Percentiles rank a stretch among this genome's conserved stretches.
Conservation (phyloP, 2,888 invertebrate species). For the Drosophila neoperkinsi region DNA sequence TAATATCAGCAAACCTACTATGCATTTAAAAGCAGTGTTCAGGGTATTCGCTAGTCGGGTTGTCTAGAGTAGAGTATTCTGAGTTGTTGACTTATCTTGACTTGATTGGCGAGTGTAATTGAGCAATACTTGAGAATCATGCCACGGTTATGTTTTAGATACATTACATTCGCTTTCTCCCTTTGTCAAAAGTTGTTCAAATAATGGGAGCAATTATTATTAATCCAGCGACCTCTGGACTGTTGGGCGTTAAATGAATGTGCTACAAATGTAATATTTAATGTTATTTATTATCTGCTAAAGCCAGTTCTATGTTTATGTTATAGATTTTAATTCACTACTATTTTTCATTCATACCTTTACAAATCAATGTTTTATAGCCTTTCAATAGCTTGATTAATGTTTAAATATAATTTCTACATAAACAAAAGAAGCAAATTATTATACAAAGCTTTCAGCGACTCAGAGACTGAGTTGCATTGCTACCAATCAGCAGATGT, state of each 20-base stretch:
- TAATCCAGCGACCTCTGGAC: too few relatives aligned
- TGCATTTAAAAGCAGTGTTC: neutral
- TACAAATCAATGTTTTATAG: too few relatives aligned
- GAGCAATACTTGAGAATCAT: neutral
- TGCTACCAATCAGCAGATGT: neutral
- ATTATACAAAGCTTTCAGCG: neutral
- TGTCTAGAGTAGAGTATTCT: neutral
- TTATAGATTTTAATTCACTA: too few relatives aligned
- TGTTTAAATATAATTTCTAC: too few relatives aligned
- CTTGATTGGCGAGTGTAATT: neutral
- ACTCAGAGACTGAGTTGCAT: neutral
- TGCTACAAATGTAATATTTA: too few relatives aligned
- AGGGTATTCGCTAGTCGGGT: neutral
- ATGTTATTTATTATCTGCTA: too few relatives aligned
- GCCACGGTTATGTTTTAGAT: neutral
- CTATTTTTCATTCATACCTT: too few relatives aligned
- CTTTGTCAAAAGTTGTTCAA: neutral
- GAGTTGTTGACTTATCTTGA: neutral
- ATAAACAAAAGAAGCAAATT: too few relatives aligned
- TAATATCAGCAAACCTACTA: neutral
- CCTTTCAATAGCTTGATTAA: too few relatives aligned
- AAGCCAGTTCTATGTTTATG: too few relatives aligned
- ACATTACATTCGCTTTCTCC: neutral
- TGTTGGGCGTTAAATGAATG: too few relatives aligned
- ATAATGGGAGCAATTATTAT: neutral